Base-by-base conservation (phyloP, 1,140 invertebrate species). In the Eumeta japonica region DNA sequence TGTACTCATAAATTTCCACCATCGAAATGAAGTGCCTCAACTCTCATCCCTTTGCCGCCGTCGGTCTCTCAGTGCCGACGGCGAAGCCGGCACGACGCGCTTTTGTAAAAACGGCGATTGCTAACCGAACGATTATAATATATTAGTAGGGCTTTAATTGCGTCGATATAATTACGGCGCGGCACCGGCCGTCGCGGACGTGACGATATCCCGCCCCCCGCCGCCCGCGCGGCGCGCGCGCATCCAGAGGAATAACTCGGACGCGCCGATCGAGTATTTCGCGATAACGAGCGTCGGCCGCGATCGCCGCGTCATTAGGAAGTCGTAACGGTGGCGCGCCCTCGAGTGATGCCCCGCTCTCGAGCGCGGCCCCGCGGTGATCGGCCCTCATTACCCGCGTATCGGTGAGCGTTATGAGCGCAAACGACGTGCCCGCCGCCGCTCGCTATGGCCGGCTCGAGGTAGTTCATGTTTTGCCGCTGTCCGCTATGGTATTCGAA, bases 111-210 rank as follows among this genome's bases (percentile, higher is more conserved):
- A 73, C 49, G 20, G 46, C 51, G 52, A 51, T 59, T 60, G 58
- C 60, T 66, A 61, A 70, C 65, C 52, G 55, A 61, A 59, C 68
- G 58, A 68, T 73, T 73, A 73, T 73, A 73, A 70, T 73, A 73
- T 73, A 73, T 73, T 73, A 68, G 68, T 70, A 60, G 58, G 48
- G 41, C 53, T 59, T 68, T 70, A 70, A 73, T 67, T 68, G 64
- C 56, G 49, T 43, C 62, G 62, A 73, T 73, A 73, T 73, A 73
- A 73, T 73, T 68, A 70, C 61, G 59, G 34, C 48, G 56, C 51
- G 61, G 50, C 46, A 48, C 51, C 27, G 20, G 20, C 20, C 5
- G 5, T 54, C 42, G 56, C 50, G 62, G 60, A 70, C 68, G 68
- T 73, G 68, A 70, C 68, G 56, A 73, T 73, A 73, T 73, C 59